Conservation (phyloP, 1,140 invertebrate genomes). For the Homarus americanus region DNA sequence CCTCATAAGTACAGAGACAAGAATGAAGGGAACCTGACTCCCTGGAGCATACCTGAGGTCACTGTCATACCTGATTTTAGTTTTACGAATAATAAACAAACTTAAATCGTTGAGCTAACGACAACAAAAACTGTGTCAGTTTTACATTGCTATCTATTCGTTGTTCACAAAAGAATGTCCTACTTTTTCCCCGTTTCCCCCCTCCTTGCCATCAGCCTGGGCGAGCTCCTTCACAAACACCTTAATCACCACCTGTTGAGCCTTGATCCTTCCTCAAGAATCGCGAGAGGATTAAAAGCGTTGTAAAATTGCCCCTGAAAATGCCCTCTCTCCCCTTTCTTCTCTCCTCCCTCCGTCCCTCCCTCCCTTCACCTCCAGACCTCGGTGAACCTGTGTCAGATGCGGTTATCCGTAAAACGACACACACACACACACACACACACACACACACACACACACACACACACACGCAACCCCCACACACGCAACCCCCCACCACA, state of each 20-base stretch:
- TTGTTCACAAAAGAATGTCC: neutral
- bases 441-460: constrained; percentile 1
- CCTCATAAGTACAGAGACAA: no score
- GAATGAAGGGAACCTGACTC: no score
- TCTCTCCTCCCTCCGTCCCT: neutral
- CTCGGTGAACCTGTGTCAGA: neutral
- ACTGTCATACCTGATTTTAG: no score
- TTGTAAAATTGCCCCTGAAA: constrained; percentile 20
- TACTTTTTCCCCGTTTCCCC: neutral
- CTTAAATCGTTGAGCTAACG: no score
- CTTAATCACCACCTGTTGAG: constrained; percentile 38
- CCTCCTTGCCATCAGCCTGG: neutral
- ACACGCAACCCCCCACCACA: constrained; percentile 21
- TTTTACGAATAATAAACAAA: no score
- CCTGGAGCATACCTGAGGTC: no score
- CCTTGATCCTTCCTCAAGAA: constrained; percentile 24
- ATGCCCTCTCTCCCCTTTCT: no score
- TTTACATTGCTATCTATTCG: no score
- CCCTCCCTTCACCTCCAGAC: neutral
- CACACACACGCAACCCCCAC: constrained; percentile 5
- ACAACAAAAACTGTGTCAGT: no score
- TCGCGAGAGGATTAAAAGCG: constrained; percentile 32
- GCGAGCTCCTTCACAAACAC: constrained; percentile 11
- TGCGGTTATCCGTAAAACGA: no score
- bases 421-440: constrained; percentile 1